phyloP scores from a whole-genome alignment of 2,888 invertebrate genomes.

The Philereme transversata region DNA sequence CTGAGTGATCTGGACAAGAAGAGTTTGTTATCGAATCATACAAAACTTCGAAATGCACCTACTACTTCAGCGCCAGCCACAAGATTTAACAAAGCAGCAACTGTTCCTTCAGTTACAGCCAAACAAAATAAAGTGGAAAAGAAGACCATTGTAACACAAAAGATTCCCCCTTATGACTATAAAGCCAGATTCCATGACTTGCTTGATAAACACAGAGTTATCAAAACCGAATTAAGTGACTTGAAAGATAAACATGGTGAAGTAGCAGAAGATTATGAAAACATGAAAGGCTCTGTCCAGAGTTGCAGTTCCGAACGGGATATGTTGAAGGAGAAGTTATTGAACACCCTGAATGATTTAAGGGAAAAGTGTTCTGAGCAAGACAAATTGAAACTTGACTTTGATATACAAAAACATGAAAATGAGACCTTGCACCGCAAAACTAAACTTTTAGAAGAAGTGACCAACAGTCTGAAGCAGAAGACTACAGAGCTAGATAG shows the following conservation, averaged over 20 bases:
- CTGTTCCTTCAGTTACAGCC: constrained; percentile 57
- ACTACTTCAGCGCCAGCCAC: constrained; percentile 54
- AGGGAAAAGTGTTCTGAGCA: constrained; percentile 62
- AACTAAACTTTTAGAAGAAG: constrained; percentile 69
- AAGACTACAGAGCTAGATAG: constrained; percentile 68
- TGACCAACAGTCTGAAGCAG: constrained; percentile 67
- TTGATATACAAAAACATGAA: constrained; percentile 70
- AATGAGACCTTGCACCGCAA: constrained; percentile 71
- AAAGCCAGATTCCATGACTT: constrained; percentile 86
- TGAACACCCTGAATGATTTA: constrained; percentile 64
- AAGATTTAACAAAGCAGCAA: constrained; percentile 66
- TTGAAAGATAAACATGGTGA: constrained; percentile 80
- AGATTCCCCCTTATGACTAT: constrained; percentile 86
- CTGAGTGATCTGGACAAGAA: constrained; percentile 75
- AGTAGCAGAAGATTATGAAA: constrained; percentile 79
- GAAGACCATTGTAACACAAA: constrained; percentile 75
- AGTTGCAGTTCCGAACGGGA: constrained; percentile 61
- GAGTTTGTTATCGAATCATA: constrained; percentile 68
- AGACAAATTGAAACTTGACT: constrained; percentile 70
- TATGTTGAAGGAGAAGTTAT: constrained; percentile 65
- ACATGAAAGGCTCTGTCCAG: constrained; percentile 67
- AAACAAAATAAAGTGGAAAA: constrained; percentile 69
- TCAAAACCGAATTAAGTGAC: constrained; percentile 80
- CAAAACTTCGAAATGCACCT: constrained; percentile 59
- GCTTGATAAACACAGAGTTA: constrained; percentile 82